Base-by-base conservation (phyloP, 2,888 invertebrate species). In the Sminthurides aquaticus region DNA sequence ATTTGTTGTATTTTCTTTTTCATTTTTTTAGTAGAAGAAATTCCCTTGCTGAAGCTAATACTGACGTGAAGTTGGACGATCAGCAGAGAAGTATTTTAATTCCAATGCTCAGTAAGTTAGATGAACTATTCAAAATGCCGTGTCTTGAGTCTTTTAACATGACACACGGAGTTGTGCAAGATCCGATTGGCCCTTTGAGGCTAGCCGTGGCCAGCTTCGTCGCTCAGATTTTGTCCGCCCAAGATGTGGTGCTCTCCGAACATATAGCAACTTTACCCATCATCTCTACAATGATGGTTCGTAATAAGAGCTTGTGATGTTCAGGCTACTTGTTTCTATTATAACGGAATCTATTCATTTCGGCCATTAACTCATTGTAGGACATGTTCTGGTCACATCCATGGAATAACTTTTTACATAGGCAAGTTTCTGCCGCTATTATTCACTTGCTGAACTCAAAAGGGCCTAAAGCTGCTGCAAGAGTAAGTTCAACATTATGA, bases 341-440 rank as follows among this genome's bases (percentile, higher is more conserved):
- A 34, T 34, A 34, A 34, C 43, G 43, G 43, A 34, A n/a, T n/a
- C n/a, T n/a, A n/a, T n/a, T n/a, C n/a, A n/a, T n/a, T n/a, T n/a
- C n/a, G n/a, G n/a, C n/a, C 18, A 52, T 52, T 52, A 18, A 52
- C 22, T 20, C 43, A 5, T 81, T 89, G 76, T 81, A 94, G 84
- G 89, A 92, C 79, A 83, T 96, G 80, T 90, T 93, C 83, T 91
- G 94, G 82, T 84, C 85, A 79, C 91, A 89, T 82, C 85, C 87
- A 71, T 88, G 92, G 89, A 96, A 97, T 83, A 96, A 94, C 83
- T 95, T 97, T 82, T 84, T 97, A 78, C 96, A 97, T 67, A 71
- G 73, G 49, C 67, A 71, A 55, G 71, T 74, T 66, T 71, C 64
- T n/a, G 49, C 52, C 26, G 64, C 59, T 49, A 57, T 58, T 18